These are phyloP conservation scores for Psammodynastes pulverulentus DNA, from an alignment of 2,113 vertebrate species.

Conservation along the genomic window DNA sequence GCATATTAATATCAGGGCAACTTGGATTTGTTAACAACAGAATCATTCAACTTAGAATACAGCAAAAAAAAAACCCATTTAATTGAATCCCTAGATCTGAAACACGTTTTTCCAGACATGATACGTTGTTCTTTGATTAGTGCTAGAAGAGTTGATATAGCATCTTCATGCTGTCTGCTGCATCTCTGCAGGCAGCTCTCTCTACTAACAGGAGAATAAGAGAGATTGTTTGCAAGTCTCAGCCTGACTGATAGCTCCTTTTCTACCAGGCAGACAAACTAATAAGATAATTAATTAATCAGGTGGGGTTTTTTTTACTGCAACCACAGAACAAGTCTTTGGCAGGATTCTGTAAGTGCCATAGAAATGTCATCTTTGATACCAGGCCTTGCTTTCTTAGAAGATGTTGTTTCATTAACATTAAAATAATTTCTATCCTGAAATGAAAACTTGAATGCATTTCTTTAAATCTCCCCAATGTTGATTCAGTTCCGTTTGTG, in stretches of 20 bases:
- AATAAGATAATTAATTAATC: not conserved
- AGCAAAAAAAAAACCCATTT: not conserved
- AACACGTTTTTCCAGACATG: not conserved
- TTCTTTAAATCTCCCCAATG: conserved; percentile 51
- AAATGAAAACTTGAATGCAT: conserved; percentile 45
- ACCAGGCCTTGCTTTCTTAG: not conserved
- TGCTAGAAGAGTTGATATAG: not conserved
- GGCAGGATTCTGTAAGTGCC: not conserved
- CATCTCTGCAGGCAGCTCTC: not conserved
- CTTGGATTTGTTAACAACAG: not conserved
- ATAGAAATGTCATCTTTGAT: not conserved
- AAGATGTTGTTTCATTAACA: not conserved
- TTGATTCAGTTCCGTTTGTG: conserved; percentile 51
- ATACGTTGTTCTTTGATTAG: not conserved
- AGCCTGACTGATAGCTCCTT: not conserved
- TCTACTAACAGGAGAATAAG: not conserved
- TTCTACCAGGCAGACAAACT: not conserved
- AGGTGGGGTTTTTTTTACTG: not conserved
- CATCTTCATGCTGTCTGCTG: not conserved
- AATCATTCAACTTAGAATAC: not conserved
- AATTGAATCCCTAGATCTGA: not conserved
- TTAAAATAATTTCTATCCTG: conserved; percentile 31
- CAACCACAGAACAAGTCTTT: not conserved
- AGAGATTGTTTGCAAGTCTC: not conserved
- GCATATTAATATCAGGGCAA: not conserved